Percentiles rank a stretch among this genome's conserved stretches.
Evolutionary conservation across 2,797 vertebrate species (phyloP).

Genomic region (Sebastes reedi): DNA sequence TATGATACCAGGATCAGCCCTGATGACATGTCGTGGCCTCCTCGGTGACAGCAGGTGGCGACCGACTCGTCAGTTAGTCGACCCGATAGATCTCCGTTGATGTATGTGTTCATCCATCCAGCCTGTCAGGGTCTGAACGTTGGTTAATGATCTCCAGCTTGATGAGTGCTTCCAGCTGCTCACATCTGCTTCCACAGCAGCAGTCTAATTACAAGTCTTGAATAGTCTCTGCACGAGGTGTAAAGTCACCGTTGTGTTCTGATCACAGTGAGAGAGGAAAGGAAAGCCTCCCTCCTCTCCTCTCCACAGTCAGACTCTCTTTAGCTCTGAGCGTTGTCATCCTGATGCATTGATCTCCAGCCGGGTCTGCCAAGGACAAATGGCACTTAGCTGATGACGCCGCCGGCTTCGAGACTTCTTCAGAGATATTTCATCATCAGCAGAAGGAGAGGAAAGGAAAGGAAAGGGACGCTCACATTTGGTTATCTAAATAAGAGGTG

Average conservation of each 20-base stretch:
- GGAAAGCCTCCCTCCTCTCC: constrained; percentile 14
- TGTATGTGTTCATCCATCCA: constrained; percentile 52
- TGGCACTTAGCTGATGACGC: constrained; percentile 80
- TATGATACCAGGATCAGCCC: too few relatives aligned
- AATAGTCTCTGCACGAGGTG: constrained; percentile 27
- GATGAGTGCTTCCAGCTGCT: constrained; percentile 64
- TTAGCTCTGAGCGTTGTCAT: constrained; percentile 58
- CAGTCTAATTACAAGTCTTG: constrained; percentile 52
- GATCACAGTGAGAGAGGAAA: constrained; percentile 39
- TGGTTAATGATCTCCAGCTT: constrained; percentile 60
- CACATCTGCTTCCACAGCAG: constrained; percentile 64
- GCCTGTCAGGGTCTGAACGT: constrained; percentile 48
- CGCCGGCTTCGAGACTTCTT: constrained; percentile 55
- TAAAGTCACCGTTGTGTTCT: constrained; percentile 44
- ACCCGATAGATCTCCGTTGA: constrained; percentile 25
- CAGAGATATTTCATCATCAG: constrained; percentile 64
- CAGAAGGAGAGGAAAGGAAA: not conserved
- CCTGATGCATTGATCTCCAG: constrained; percentile 63
- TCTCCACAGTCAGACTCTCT: constrained; percentile 30
- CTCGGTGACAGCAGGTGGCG: not conserved
- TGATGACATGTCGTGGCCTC: not conserved
- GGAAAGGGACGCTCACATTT: constrained; percentile 41
- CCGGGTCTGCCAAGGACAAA: constrained; percentile 71
- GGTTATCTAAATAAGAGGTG: constrained; percentile 71
- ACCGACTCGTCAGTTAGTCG: constrained; percentile 1